Conservation (phyloP, 2,888 invertebrate genomes). For the Penaeus monodon region DNA sequence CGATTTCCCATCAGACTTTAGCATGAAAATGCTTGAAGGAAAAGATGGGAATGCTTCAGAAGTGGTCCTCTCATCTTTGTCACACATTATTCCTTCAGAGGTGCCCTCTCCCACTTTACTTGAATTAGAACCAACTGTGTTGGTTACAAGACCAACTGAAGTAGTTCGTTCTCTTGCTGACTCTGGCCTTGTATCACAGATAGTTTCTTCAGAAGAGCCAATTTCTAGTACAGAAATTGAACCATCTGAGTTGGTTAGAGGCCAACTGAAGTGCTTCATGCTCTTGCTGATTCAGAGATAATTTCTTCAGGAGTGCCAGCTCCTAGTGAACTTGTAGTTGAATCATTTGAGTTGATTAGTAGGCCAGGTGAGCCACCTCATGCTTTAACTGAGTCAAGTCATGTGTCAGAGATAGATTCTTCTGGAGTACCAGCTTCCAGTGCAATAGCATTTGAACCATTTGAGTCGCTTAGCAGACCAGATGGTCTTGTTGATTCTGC, state of each 20-base stretch:
- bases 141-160: too few species aligned
- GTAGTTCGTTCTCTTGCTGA: too few species aligned
- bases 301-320: conserved; percentile 28
- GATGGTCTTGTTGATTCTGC: neutral
- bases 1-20: too few species aligned
- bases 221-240: too few species aligned
- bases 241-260: too few species aligned
- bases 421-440: too few species aligned
- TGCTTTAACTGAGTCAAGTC: conserved; percentile 6
- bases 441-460: too few species aligned
- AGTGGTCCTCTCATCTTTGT: neutral
- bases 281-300: conserved; percentile 18
- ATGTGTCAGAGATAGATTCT: neutral
- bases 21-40: neutral
- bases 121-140: too few species aligned
- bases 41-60: neutral
- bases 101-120: neutral
- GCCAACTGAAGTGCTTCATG: too few species aligned
- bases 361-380: conserved; percentile 31
- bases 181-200: neutral
- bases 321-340: neutral
- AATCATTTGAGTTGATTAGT: conserved; percentile 5
- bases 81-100: neutral
- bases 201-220: too few species aligned
- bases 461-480: neutral